phyloP scores from a whole-genome alignment of 2,113 vertebrate species.

The Oxyruncus cristatus region DNA sequence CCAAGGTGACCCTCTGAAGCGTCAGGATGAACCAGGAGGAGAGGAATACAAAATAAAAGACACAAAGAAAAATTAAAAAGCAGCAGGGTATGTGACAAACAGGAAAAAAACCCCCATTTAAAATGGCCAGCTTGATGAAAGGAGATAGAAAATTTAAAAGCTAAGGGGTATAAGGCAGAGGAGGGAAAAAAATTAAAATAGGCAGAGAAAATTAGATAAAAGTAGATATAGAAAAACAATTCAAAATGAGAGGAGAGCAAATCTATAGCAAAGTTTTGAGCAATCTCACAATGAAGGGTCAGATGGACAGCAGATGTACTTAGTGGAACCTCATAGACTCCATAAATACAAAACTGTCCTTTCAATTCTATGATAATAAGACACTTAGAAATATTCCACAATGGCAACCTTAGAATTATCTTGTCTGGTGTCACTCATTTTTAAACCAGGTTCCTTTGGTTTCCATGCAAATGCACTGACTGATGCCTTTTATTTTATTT shows the following conservation, averaged over 20 bases:
- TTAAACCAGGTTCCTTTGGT: conserved; percentile 22
- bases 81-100: background rate
- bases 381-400: conserved; percentile 1
- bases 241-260: background rate
- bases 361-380: conserved; percentile 30
- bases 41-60: background rate
- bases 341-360: background rate
- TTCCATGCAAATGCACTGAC: conserved; percentile 30
- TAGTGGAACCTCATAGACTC: background rate
- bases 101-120: background rate
- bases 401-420: conserved; percentile 53
- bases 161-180: background rate
- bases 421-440: conserved; percentile 43
- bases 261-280: background rate
- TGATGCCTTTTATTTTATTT: conserved; percentile 28
- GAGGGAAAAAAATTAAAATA: background rate
- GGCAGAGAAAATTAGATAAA: background rate
- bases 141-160: background rate
- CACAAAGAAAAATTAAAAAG: background rate
- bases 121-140: background rate
- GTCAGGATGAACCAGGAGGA: background rate
- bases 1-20: background rate
- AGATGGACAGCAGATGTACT: background rate
- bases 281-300: background rate
- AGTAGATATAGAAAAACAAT: background rate